Base-by-base conservation (phyloP, 2,888 invertebrate genomes). In the Ceraclea dissimilis region DNA sequence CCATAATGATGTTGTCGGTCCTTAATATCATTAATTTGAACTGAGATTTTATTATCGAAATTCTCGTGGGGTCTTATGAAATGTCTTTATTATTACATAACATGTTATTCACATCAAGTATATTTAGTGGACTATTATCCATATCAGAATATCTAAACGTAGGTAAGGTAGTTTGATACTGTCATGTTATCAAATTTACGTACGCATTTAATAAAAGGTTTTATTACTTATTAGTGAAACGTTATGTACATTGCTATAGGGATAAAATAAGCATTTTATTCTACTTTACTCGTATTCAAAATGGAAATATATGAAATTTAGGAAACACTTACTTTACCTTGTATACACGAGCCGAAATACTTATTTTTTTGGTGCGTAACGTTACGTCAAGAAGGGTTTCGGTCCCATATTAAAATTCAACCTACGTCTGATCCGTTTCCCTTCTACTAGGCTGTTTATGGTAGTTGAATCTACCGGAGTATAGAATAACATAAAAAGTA, bases 401-500 rank as follows among this genome's bases (percentile, higher is more conserved):
- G 22, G 56, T 59, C 49, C 47, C 52, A 22, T 60, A 58, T 60
- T 60, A 60, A 60, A 58, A 60, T 60, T 60, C 60, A 56, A 54
- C 60, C 60, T 51, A 22, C 56, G 60, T 56, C 60, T 54, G 48
- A 56, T 46, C 56, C 51, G 60, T 60, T 58, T 44, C 34, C 11
- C 18, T 22, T 48, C 33, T 53, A 33, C 48, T 21, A 33, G 48
- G 20, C 6, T 20, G 48, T 53, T 53, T 52, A 43, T 21, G 20
- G 20, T 39, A 39, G 39, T 39, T 13, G 39, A 39, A 39, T 39
- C 39, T 16, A 39, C 39, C 39, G 4, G 11, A n/a, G 39, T 39
- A 16, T 8, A 13, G 16, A 39, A 16, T 13, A 39, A 39, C 5
- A 39, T 31, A n/a, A 39, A n/a, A 39, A 4, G 39, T 16, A 16